Base-by-base conservation (phyloP, 2,888 invertebrate genomes). In the Plemyria rubiginata region DNA sequence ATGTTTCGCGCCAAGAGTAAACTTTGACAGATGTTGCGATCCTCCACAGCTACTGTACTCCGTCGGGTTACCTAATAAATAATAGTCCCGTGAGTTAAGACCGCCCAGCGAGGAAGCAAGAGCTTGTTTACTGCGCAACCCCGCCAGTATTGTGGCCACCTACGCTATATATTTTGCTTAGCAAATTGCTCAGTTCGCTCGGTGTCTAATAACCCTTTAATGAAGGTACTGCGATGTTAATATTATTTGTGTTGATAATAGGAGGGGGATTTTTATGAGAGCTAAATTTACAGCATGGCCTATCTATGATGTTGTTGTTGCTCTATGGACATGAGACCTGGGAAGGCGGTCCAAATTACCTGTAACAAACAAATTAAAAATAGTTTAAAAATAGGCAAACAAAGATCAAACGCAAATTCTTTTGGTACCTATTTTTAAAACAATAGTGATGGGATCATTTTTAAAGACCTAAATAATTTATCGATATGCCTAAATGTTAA, bases 191-290 rank as follows among this genome's bases (percentile, higher is more conserved):
- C 82, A 84, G 85, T 82, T 84, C 80, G 86, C 85, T 84, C 80
- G 80, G 87, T 87, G 87, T 88, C 90, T 92, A 90, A 90, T 90
- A 90, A 90, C 88, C 88, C 87, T 86, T 89, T 92, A 91, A 92
- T 90, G 88, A 91, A 90, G 85, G 82, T 76, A 82, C 75, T 70
- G 65, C 70, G 71, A 67, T 73, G 71, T 70, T 68, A 72, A 73
- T 73, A 70, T 70, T 71, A 71, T 73, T 71, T 71, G 66, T 72
- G 58, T 60, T 67, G 64, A 70, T 67, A 66, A 67, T 51, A 56
- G 32, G 55, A 43, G 62, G 67, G 60, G 55, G 57, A 32, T 65
- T 65, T 65, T 60, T 61, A 68, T 62, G 43, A 49, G 3, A 40
- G 46, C 13, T 60, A 8, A 59, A 15, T 65, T 61, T 57, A 12